Conservation (phyloP, 2,797 vertebrate genomes). For the Etheostoma nigrum region DNA sequence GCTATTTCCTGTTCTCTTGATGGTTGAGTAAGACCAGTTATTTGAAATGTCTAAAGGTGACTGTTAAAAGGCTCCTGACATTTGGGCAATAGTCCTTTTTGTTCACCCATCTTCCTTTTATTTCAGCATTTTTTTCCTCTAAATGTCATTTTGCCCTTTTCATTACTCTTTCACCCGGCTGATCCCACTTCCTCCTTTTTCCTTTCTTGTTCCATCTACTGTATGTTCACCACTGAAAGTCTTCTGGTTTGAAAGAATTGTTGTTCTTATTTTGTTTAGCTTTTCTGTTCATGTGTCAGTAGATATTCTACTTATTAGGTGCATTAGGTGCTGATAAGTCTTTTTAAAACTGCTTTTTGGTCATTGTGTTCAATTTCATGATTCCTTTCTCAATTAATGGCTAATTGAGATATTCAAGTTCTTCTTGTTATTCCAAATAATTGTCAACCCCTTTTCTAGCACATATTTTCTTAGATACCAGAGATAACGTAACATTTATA, state of each 20-base stretch:
- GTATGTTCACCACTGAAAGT: background rate
- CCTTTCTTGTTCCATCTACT: conserved; percentile 30
- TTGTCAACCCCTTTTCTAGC: background rate
- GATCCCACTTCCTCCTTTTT: conserved; percentile 30
- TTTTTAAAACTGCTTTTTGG: background rate
- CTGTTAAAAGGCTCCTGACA: conserved; percentile 69
- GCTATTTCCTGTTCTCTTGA: conserved; percentile 13
- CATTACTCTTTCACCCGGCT: conserved; percentile 39
- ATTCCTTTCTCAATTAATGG: background rate
- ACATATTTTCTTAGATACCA: background rate
- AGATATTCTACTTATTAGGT: background rate
- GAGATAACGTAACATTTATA: background rate
- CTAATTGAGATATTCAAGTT: background rate
- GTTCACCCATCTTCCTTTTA: conserved; percentile 52
- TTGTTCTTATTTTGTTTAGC: background rate
- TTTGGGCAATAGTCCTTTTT: conserved; percentile 72
- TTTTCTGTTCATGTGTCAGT: no score
- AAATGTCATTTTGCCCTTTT: conserved; percentile 68
- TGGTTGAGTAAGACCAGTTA: conserved; percentile 40
- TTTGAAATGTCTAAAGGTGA: conserved; percentile 59
- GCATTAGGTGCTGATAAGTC: background rate
- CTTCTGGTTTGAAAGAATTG: conserved; percentile 23
- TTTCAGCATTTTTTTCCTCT: conserved; percentile 51
- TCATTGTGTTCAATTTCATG: background rate
- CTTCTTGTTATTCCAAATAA: background rate